Evolutionary conservation across 2,888 invertebrate genomes (phyloP), one percentile per base, ranked within the genome.

Genomic region (Aradus depressus): DNA sequence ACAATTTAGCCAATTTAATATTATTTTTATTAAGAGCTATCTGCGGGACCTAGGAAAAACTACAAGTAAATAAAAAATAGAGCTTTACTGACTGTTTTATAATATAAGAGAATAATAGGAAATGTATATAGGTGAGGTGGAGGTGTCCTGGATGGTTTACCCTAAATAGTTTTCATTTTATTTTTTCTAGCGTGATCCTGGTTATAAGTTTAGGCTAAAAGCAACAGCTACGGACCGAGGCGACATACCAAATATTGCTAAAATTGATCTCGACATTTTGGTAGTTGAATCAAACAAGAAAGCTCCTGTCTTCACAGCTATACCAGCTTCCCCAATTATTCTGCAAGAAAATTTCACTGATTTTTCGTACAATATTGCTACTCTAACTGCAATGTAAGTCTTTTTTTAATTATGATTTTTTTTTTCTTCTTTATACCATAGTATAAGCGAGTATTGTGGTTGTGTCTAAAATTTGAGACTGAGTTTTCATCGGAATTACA

Each of bases 221-320:
- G 86, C 87, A 8, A 76, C 76, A 57, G 90, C 89, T n/a, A 74
- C 75, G 59, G 90, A 91, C 68, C 77, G 78, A 66, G 89, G 89
- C 1, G 68, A 68, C 18, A 21, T 26, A 12, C 72, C 77, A 6
- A 78, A 77, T 62, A 75, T 76, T 62, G 80, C 80, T 58, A 75
- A 77, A 47, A 89, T 86, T 56, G 81, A 81, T 64, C 76, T 95
- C 56, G 80, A 83, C 60, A 86, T 95, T 59, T 77, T 79, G 58
- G 85, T 93, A 23, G 86, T 90, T 4, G 86, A 84, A 63, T 86
- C 85, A n/a, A 83, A 82, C 67, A 87, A 84, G 71, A 88, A 85
- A 68, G 82, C 82, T 58, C 90, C 87, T 28, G 75, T 76, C 41
- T 87, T 90, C 63, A 74, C 76, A 45, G 71, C 73, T 58, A 72